phyloP scores from a whole-genome alignment of 2,797 vertebrate species.

The Psittacula derbiana region DNA sequence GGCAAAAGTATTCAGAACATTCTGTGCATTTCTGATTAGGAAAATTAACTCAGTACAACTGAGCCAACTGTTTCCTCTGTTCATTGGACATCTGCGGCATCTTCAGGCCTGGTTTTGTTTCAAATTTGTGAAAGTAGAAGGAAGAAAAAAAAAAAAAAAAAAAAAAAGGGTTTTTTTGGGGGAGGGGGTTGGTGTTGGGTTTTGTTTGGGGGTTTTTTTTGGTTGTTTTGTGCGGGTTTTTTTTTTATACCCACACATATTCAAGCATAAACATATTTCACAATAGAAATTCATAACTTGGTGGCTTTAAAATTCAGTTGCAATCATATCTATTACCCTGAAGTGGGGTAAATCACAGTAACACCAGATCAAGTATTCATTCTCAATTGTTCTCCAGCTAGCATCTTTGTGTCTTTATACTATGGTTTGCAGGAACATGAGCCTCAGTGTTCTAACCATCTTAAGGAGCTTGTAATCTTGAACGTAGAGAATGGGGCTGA shows the following conservation, averaged over 20 bases:
- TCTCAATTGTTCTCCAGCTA: background rate
- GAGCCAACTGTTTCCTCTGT: background rate
- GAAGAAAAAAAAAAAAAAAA: background rate
- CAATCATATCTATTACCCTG: background rate
- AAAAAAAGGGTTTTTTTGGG: background rate
- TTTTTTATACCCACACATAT: background rate
- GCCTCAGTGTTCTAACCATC: background rate
- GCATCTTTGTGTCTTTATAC: background rate
- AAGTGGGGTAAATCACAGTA: background rate
- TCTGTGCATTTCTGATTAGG: background rate
- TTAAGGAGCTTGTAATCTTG: background rate
- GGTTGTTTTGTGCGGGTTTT: no score
- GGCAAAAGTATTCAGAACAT: background rate
- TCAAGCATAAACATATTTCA: background rate
- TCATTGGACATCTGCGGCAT: background rate
- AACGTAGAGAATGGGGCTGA: background rate
- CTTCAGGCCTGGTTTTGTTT: background rate
- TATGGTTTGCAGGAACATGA: accelerated
- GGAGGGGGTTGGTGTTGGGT: background rate
- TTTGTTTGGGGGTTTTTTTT: background rate
- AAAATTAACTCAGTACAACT: background rate
- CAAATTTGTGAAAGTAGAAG: background rate
- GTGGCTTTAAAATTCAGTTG: background rate
- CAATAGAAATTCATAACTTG: background rate
- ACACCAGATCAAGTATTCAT: background rate